Base-by-base conservation (phyloP, 2,797 vertebrate species). In the Furcifer pardalis region DNA sequence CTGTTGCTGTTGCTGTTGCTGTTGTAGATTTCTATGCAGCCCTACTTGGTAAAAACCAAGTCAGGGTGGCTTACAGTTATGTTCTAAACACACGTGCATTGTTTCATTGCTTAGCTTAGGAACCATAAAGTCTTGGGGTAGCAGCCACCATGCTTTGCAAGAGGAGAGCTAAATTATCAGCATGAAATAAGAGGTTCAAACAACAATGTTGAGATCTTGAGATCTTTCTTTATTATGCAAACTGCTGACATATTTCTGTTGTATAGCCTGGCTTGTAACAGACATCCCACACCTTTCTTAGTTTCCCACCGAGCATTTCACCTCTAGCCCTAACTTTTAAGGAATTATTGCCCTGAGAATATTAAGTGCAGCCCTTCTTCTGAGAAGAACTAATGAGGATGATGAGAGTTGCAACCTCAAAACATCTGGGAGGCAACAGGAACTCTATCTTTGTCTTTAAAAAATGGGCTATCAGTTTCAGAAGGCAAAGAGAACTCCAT, bases 391-490 rank as follows among this genome's bases (percentile, higher is more conserved):
- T 71, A 10, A 3, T 42, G 40, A 21, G 9, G 37, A 71, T 42
- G 23, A 23, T 71, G 37, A 10, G 5, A 35, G 35, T 35, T 19
- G 17, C 32, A 68, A 35, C 19, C 21, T 8, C 25, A 40, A 37
- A 71, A 71, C 37, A 71, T 42, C 37, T 40, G 23, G 37, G 4
- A 71, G 3, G 23, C 23, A 35, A 23, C 46, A 23, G 80, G 15
- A 13, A 42, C n/a, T 6, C 23, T 46, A 42, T 6, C 15, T 7
- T 19, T 49, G 65, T 7, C 25, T 40, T 82, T 88, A 7, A 77
- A 87, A 82, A 89, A 84, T 84, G 2, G 74, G 49, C 30, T 56
- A 0, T 66, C 21, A 1, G 17, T 71, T 79, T 35, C 62, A 88
- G 78, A 84, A 85, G 27, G 87, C 60, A 87, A 79, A 86, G 30